Conservation (phyloP, 2,113 vertebrate species). For the Capreolus pygargus region DNA sequence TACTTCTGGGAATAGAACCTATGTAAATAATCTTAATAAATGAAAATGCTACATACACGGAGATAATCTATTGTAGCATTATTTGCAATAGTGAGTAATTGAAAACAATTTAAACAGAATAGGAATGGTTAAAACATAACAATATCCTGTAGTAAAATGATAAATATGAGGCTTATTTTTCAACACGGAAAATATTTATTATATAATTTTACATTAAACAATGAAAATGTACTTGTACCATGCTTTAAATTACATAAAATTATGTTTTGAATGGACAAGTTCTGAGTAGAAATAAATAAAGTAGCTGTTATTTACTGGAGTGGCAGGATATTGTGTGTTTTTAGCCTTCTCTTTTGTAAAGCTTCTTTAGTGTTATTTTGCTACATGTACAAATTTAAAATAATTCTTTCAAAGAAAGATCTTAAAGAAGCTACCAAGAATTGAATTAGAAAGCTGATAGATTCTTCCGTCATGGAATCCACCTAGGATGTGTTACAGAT, state of each 20-base stretch:
- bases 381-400: background rate
- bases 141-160: conserved; percentile 31
- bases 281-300: conserved; percentile 45
- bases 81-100: conserved; percentile 21
- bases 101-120: background rate
- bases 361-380: background rate
- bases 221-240: conserved; percentile 11
- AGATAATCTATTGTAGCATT: background rate
- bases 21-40: conserved; percentile 23
- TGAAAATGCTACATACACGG: background rate
- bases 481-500: background rate
- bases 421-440: background rate
- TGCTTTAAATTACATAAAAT: conserved; percentile 48
- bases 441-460: background rate
- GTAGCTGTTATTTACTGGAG: background rate
- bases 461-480: background rate
- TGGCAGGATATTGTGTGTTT: conserved; percentile 14
- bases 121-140: conserved; percentile 36
- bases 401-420: background rate
- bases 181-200: conserved; percentile 46
- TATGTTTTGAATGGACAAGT: background rate
- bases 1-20: conserved; percentile 41
- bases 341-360: conserved; percentile 17
- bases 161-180: conserved; percentile 44
- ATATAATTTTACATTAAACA: conserved; percentile 35